Evolutionary conservation across 1,140 invertebrate species (phyloP).

Genomic region (Heliconius hermathena): DNA sequence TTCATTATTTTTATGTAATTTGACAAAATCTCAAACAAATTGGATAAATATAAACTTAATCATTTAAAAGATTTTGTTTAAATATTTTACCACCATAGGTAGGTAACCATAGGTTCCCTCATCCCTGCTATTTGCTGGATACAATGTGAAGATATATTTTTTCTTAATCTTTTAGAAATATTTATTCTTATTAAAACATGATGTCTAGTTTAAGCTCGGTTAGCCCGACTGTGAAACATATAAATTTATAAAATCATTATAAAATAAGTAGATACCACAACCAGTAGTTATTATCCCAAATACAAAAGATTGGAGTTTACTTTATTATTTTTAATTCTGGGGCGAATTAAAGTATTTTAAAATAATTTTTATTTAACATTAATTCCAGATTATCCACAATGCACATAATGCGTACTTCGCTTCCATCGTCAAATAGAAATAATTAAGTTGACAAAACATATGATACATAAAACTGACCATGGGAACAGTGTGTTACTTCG

Average conservation of each 20-base stretch:
- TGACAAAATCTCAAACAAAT: neutral
- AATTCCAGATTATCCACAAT: neutral
- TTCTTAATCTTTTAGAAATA: no score
- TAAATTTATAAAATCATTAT: neutral
- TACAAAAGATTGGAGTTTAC: no score
- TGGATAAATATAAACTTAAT: neutral
- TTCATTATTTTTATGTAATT: neutral
- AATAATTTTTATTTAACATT: neutral
- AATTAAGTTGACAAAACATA: no score
- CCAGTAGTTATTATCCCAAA: no score
- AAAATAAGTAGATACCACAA: neutral
- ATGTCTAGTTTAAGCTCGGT: neutral
- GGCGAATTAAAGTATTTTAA: neutral
- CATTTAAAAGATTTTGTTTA: neutral
- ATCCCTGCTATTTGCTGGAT: no score
- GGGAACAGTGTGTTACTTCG: no score
- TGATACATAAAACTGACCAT: neutral
- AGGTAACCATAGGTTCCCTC: no score
- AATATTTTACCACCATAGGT: no score
- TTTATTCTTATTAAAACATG: neutral
- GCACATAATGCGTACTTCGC: neutral
- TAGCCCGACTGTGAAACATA: neutral
- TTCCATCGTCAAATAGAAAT: no score
- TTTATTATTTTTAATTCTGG: no score
- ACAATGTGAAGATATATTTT: no score